Percentiles rank a stretch among this genome's conserved stretches.
These are phyloP conservation scores for Congeria kusceri DNA, from an alignment of 2,888 invertebrate genomes.

Conservation along the genomic window DNA sequence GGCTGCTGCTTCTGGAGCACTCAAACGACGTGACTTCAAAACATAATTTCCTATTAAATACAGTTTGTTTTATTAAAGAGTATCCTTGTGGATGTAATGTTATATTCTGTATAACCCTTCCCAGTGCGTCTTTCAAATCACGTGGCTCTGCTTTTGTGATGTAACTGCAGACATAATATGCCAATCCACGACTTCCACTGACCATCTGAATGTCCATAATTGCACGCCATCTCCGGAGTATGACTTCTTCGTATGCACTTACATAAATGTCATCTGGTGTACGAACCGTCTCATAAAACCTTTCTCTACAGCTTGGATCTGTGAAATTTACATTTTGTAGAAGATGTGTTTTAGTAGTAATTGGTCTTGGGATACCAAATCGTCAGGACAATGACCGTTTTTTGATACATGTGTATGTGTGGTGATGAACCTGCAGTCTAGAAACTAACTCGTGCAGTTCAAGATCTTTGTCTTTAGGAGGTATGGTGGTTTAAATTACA, in stretches of 20 bases:
- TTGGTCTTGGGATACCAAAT: conserved; percentile 42
- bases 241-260: conserved; percentile 26
- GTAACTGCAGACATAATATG: conserved; percentile 38
- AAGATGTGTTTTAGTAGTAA: conserved; percentile 25
- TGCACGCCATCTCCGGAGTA: conserved; percentile 28
- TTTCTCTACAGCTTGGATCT: conserved; percentile 17
- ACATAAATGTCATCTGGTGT: conserved; percentile 16
- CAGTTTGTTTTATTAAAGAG: conserved; percentile 7
- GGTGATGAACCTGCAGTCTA: conserved; percentile 22
- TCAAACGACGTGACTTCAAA: conserved; percentile 11
- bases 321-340: conserved; percentile 30
- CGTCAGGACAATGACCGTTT: conserved; percentile 33
- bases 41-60: conserved; percentile 16
- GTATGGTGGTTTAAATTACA: not conserved
- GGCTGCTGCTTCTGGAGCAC: conserved; percentile 17
- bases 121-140: conserved; percentile 20
- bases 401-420: conserved; percentile 11
- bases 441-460: conserved; percentile 16
- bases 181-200: conserved; percentile 12
- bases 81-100: conserved; percentile 1
- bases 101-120: conserved; percentile 15
- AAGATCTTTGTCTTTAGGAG: conserved; percentile 7
- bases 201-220: conserved; percentile 46
- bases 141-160: conserved; percentile 40
- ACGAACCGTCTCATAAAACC: conserved; percentile 50